Conservation (phyloP, 2,888 invertebrate genomes). For the Acrocyrtus sp. region DNA sequence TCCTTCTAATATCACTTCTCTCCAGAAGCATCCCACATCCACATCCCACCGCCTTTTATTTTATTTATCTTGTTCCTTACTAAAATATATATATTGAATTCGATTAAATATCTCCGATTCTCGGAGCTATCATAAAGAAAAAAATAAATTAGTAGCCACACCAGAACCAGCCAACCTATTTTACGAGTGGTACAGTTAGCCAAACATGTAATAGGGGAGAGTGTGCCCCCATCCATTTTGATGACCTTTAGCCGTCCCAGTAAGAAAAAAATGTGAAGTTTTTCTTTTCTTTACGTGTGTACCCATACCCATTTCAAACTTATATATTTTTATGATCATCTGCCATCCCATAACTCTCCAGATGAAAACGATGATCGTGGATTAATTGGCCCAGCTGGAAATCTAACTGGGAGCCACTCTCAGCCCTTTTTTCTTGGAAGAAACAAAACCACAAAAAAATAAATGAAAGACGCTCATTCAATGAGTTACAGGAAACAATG, state of each 20-base stretch:
- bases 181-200: not conserved
- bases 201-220: no score
- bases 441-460: no score
- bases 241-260: not conserved
- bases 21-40: no score
- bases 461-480: not conserved
- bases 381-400: constrained; percentile 53
- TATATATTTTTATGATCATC: not conserved
- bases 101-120: not conserved
- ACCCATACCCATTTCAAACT: not conserved
- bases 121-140: not conserved
- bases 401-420: not conserved
- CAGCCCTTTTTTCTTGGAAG: no score
- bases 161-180: no score
- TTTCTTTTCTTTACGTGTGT: no score
- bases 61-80: not conserved
- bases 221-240: not conserved
- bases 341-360: not conserved
- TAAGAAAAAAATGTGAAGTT: no score
- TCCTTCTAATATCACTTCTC: no score
- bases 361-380: constrained; percentile 1
- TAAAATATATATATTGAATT: not conserved
- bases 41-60: not conserved
- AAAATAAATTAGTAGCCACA: not conserved
- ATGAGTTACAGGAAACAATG: not conserved